phyloP scores from a whole-genome alignment of 2,113 vertebrate species.

The Serinus canaria region DNA sequence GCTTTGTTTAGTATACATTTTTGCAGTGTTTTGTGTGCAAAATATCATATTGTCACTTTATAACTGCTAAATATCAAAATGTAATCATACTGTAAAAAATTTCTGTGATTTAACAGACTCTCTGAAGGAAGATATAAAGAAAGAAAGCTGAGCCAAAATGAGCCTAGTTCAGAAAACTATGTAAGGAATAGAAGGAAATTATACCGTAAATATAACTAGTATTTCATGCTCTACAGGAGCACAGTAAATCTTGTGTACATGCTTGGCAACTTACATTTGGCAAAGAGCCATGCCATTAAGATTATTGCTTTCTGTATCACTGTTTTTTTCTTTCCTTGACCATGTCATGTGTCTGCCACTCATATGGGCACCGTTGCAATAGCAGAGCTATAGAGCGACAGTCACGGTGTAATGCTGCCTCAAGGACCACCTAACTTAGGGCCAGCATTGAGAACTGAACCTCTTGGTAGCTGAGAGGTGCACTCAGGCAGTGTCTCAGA shows the following conservation, averaged over 20 bases:
- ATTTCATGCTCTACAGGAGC: background rate
- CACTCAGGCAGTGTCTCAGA: background rate
- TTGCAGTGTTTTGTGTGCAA: background rate
- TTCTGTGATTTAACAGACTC: background rate
- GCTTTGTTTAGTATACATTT: background rate
- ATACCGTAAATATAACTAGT: background rate
- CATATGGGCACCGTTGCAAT: background rate
- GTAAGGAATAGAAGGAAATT: background rate
- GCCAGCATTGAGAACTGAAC: background rate
- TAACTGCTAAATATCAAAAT: background rate
- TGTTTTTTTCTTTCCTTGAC: background rate
- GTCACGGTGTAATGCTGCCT: accelerated
- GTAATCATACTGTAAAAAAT: background rate
- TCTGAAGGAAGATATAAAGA: background rate
- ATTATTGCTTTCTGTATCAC: background rate
- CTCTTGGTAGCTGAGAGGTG: background rate
- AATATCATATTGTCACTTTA: background rate
- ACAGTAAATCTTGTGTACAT: background rate
- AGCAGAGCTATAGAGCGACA: background rate
- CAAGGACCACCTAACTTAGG: background rate
- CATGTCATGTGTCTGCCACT: background rate
- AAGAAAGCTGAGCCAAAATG: background rate
- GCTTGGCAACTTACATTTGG: background rate
- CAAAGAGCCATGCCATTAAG: background rate
- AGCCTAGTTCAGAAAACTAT: background rate